Conservation (phyloP, 2,888 invertebrate genomes). For the Cyrtodaria siliqua region DNA sequence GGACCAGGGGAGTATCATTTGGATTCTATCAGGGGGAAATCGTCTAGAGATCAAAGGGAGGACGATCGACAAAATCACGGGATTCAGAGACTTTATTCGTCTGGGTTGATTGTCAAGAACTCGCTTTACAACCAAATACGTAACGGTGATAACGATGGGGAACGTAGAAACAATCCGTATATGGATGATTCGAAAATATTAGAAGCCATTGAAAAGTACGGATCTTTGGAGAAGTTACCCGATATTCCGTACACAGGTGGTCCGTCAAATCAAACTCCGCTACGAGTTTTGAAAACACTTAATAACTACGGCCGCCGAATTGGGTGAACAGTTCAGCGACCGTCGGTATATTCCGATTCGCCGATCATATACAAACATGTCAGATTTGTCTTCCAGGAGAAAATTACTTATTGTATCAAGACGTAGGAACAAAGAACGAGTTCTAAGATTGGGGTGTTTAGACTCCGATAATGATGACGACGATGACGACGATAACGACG, state of each 20-base stretch:
- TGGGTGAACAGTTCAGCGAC: slow-evolving; percentile 15
- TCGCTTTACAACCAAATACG: slow-evolving; percentile 55
- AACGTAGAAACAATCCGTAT: slow-evolving; percentile 14
- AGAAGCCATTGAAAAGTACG: slow-evolving; percentile 57
- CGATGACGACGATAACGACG: slow-evolving; percentile 36
- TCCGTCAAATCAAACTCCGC: slow-evolving; percentile 18
- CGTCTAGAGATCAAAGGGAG: slow-evolving; percentile 15
- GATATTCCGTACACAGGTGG: slow-evolving; percentile 40
- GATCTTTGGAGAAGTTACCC: slow-evolving; percentile 56
- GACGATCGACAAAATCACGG: slow-evolving; percentile 32
- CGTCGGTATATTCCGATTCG: slow-evolving; percentile 28
- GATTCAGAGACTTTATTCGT: slow-evolving; percentile 59
- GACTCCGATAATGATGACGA: slow-evolving; percentile 35
- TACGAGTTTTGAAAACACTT: slow-evolving; percentile 44
- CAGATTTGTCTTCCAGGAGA: slow-evolving; percentile 16
- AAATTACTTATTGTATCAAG: slow-evolving; percentile 44
- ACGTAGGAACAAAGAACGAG: slow-evolving; percentile 14
- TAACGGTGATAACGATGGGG: slow-evolving; percentile 17
- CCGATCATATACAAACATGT: slow-evolving; percentile 40
- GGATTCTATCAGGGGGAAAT: slow-evolving; percentile 14
- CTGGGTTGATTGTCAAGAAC: slow-evolving; percentile 56
- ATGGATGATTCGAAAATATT: slow-evolving; percentile 40
- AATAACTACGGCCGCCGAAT: slow-evolving; percentile 45
- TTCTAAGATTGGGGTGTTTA: slow-evolving; percentile 32
- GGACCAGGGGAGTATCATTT: slow-evolving; percentile 24